Percentiles rank a stretch among this genome's conserved stretches.
Conservation (phyloP, 1,140 invertebrate species). For the Drosophila persimilis region DNA sequence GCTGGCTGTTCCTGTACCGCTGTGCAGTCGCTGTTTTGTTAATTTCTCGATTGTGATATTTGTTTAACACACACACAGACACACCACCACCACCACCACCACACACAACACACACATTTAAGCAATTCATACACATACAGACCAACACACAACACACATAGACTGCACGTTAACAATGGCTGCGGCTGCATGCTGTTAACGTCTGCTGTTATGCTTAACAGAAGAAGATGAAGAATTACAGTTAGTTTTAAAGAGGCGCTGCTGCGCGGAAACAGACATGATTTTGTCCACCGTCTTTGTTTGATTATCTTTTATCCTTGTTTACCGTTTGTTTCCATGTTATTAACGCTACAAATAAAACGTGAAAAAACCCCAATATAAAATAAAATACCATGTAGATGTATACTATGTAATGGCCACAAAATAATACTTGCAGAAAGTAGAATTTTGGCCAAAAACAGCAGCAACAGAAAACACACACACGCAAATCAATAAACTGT, state of each 20-base stretch:
- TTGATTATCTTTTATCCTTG: constrained; percentile 47
- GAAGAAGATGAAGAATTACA: constrained; percentile 23
- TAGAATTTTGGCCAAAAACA: constrained; percentile 62
- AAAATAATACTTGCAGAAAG: constrained; percentile 74
- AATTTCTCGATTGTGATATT: constrained; percentile 82
- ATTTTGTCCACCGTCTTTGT: constrained; percentile 23
- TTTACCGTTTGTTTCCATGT: constrained; percentile 56
- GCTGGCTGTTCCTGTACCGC: constrained; percentile 32
- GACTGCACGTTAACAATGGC: constrained; percentile 67
- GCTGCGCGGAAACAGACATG: constrained; percentile 30
- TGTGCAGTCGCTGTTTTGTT: constrained; percentile 78
- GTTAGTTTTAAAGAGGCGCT: constrained; percentile 50
- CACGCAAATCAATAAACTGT: constrained; percentile 14
- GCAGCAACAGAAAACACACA: constrained; percentile 20
- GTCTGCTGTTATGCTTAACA: constrained; percentile 39
- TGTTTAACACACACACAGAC: constrained; percentile 67
- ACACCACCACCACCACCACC: constrained; percentile 15
- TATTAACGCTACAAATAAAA: constrained; percentile 67
- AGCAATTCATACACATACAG: constrained; percentile 18
- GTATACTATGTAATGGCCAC: constrained; percentile 37
- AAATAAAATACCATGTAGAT: constrained; percentile 14
- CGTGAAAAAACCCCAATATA: constrained; percentile 25
- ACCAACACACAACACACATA: constrained; percentile 43
- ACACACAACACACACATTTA: constrained; percentile 26
- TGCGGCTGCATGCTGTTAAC: constrained; percentile 67